Evolutionary conservation across 2,888 invertebrate genomes (phyloP).

Genomic region (Nesidiocoris tenuis): DNA sequence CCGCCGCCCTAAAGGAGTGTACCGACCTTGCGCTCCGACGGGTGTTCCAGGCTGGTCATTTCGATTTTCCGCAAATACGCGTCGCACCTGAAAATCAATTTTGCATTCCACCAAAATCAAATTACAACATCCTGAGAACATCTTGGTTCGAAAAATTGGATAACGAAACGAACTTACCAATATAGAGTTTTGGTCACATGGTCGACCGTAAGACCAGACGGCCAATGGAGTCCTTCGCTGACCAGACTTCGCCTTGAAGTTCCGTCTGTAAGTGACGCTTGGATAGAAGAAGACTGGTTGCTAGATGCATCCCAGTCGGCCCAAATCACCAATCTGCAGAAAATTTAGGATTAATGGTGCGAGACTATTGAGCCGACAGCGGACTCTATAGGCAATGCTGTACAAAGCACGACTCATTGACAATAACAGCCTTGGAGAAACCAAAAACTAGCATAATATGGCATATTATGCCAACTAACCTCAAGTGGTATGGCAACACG

Average conservation of each 20-base stretch:
- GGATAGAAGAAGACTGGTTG: slow-evolving; percentile 61
- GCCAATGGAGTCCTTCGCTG: slow-evolving; percentile 64
- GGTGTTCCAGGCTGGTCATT: not conserved
- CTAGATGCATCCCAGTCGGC: slow-evolving; percentile 64
- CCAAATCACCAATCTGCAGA: slow-evolving; percentile 69
- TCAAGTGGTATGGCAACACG: too few species aligned
- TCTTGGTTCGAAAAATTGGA: too few species aligned
- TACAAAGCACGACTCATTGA: too few species aligned
- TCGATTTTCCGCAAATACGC: slow-evolving; percentile 25
- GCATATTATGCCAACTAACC: too few species aligned
- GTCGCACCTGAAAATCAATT: slow-evolving; percentile 1
- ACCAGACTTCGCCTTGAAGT: slow-evolving; percentile 61
- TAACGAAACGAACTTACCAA: slow-evolving; percentile 63
- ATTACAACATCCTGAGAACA: not conserved
- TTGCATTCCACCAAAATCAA: not conserved
- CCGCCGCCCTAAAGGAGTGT: too few species aligned
- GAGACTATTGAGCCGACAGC: too few species aligned
- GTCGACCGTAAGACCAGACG: slow-evolving; percentile 73
- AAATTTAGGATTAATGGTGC: too few species aligned
- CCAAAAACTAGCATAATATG: too few species aligned
- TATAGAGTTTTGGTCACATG: slow-evolving; percentile 60
- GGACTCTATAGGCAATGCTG: too few species aligned
- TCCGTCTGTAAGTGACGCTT: slow-evolving; percentile 75
- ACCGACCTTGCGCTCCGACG: slow-evolving; percentile 5
- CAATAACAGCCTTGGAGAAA: too few species aligned